A percentile compares a stretch with the other conserved stretches of the same genome.
Conservation (phyloP, 2,888 invertebrate species). For the Eudemis profundana region DNA sequence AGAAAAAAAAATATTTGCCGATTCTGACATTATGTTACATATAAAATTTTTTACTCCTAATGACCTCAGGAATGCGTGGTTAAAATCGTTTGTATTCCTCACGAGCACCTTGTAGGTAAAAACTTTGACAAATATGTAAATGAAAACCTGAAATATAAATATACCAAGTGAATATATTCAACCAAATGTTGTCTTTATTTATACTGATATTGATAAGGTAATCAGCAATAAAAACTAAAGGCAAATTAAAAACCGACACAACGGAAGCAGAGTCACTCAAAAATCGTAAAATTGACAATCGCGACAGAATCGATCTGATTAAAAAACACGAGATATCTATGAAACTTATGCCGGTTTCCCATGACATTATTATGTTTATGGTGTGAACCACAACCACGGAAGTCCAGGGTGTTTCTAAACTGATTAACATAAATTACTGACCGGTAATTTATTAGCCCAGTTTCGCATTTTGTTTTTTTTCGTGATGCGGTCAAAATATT, state of each 20-base stretch:
- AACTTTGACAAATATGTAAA: too few species aligned
- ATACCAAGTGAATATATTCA: too few species aligned
- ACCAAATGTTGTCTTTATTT: neutral
- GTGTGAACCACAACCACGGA: constrained; percentile 60
- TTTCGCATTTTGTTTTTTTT: constrained; percentile 47
- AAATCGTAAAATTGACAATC: constrained; percentile 37
- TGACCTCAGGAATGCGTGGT: too few species aligned
- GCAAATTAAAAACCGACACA: constrained; percentile 14
- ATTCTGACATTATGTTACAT: too few species aligned
- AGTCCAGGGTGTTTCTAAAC: constrained; percentile 67
- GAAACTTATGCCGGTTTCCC: constrained; percentile 37
- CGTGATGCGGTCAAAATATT: constrained; percentile 48
- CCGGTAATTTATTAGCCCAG: constrained; percentile 52
- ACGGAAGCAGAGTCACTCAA: constrained; percentile 27
- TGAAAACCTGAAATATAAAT: too few species aligned
- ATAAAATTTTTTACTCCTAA: too few species aligned
- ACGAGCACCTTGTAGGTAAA: neutral
- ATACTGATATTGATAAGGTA: constrained; percentile 16
- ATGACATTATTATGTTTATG: constrained; percentile 43
- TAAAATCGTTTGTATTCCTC: too few species aligned
- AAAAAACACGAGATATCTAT: constrained; percentile 18
- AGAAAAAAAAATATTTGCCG: too few species aligned
- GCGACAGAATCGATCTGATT: constrained; percentile 36
- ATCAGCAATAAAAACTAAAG: constrained; percentile 37
- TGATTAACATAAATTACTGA: constrained; percentile 64